Base-by-base conservation (phyloP, 1,140 invertebrate species). In the Centruroides vittatus region DNA sequence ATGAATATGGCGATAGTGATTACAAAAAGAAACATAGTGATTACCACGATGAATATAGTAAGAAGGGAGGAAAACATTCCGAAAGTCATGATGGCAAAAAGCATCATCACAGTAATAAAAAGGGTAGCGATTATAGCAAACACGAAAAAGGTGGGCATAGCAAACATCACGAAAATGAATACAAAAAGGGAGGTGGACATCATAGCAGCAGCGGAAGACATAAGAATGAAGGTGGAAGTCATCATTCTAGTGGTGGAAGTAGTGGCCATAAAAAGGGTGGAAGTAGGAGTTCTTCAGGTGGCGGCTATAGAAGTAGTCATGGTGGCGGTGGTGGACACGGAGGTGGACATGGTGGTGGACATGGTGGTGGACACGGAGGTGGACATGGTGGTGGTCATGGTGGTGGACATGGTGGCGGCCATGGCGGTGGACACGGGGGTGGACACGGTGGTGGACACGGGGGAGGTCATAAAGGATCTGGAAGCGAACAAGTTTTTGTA, bases 1-100 rank as follows among this genome's bases (percentile, higher is more conserved):
- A 66, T 52, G 60, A 61, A 12, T 66, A 55, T 55, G 47, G 61
- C 11, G 61, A 66, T 58, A 61, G 57, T 11, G 65, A 60, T 55
- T 62, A 55, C 13, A 34, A 65, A n/a, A 65, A 65, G 53, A 65
- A 65, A 36, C 54, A 59, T 34, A 59, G 52, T 23, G 57, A 64
- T 8, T 55, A 61, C 35, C 47, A 59, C 9, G 62, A 53, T 54
- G 23, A 65, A 13, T 65, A 52, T 55, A 49, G 47, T 5, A 48
- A 50, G 23, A 50, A 50, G n/a, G 47, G 47, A 34, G 47, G 41
- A 8, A 55, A 47, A 23, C 36, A 59, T 35, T 55, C n/a, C 12
- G 9, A 65, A 54, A 53, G 51, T 11, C 35, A 64, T 23, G 56
- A 65, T 34, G 41, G 58, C 46, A 65, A 64, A 46, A 46, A 35